Conservation (phyloP, 2,113 vertebrate genomes). For the Daphoenositta chrysoptera region DNA sequence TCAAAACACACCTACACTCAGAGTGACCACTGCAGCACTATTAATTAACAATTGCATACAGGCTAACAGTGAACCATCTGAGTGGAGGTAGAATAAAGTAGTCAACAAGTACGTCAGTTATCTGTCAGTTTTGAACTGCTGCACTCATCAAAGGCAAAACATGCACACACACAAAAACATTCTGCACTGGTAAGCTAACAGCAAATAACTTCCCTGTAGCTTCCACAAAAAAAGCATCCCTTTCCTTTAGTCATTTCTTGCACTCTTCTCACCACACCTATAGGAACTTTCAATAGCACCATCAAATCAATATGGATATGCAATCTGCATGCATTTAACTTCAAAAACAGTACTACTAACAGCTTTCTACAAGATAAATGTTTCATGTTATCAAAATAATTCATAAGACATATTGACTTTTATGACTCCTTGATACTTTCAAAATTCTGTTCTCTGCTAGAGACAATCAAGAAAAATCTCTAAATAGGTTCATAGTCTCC, state of each 20-base stretch:
- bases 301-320: neutral
- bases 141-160: neutral
- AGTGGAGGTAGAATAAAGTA: neutral
- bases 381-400: neutral
- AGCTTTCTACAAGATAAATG: neutral
- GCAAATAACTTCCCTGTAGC: neutral
- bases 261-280: neutral
- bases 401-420: neutral
- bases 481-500: neutral
- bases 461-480: neutral
- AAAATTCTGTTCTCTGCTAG: neutral
- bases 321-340: neutral
- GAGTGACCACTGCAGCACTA: neutral
- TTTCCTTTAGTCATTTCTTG: neutral
- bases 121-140: neutral
- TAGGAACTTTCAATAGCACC: neutral
- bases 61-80: neutral
- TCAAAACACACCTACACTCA: neutral
- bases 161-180: neutral
- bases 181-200: neutral
- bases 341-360: neutral
- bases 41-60: neutral
- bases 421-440: neutral
- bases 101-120: neutral
- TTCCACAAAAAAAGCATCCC: neutral